These are phyloP conservation scores for Cerastis rubricosa DNA, from an alignment of 2,888 invertebrate species.

Conservation along the genomic window DNA sequence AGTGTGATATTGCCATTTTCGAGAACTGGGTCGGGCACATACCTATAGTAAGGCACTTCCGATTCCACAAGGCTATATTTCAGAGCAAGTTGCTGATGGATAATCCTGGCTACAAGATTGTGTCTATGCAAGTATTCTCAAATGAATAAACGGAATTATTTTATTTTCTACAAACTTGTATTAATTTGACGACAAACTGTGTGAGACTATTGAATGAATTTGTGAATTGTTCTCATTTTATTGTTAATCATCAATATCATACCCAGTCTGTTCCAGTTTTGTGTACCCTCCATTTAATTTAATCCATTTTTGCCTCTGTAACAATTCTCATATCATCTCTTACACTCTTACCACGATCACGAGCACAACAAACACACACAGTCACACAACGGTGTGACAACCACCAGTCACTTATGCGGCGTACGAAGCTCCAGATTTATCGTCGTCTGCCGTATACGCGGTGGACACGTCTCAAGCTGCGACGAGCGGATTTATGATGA, in stretches of 20 bases:
- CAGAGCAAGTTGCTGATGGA: too few relatives aligned
- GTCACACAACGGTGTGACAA: slow-evolving; percentile 71
- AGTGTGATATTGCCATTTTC: too few relatives aligned
- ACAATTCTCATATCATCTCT: background rate
- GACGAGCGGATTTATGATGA: slow-evolving; percentile 80
- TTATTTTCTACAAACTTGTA: background rate
- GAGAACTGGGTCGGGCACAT: too few relatives aligned
- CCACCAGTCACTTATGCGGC: slow-evolving; percentile 72
- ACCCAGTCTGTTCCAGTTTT: background rate
- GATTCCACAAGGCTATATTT: too few relatives aligned
- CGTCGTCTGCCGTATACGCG: slow-evolving; percentile 78
- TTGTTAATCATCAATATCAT: background rate
- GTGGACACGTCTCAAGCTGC: slow-evolving; percentile 76
- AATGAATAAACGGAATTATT: too few relatives aligned
- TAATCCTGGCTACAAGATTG: too few relatives aligned
- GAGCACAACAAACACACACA: slow-evolving; percentile 20
- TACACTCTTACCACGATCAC: background rate
- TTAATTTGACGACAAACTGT: background rate
- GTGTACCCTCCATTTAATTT: too few relatives aligned
- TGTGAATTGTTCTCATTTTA: background rate
- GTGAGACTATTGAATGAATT: background rate
- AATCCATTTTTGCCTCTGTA: background rate
- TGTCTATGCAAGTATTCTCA: too few relatives aligned
- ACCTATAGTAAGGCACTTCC: too few relatives aligned
- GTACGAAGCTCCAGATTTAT: slow-evolving; percentile 82